These are phyloP conservation scores for Anneissia japonica DNA, from an alignment of 35 echinoderm and acorn worm species.

Conservation along the genomic window DNA sequence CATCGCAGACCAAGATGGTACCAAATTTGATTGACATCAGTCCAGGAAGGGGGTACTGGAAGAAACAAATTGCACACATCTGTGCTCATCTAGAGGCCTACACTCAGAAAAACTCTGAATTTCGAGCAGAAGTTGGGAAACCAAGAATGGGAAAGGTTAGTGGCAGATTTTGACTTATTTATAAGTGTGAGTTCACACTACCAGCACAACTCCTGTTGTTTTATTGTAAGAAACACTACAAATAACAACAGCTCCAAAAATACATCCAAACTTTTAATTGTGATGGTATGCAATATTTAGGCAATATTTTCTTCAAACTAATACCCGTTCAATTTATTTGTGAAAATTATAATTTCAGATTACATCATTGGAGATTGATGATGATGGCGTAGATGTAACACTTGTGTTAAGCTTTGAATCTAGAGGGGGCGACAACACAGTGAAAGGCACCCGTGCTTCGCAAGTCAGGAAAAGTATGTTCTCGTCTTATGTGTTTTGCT, in stretches of 20 bases:
- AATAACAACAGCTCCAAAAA: too few species aligned
- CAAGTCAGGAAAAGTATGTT: slow-evolving; percentile 66
- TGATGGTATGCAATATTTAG: too few species aligned
- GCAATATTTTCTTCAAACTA: too few species aligned
- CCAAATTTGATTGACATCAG: slow-evolving; percentile 72
- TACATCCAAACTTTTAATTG: too few species aligned
- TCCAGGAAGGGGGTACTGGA: slow-evolving; percentile 96
- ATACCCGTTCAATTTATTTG: neutral
- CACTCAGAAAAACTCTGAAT: slow-evolving; percentile 79
- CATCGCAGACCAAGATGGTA: neutral
- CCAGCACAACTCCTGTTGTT: too few species aligned
- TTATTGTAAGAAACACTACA: too few species aligned
- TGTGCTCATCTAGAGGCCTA: slow-evolving; percentile 74
- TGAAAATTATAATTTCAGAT: slow-evolving; percentile 64
- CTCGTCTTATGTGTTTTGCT: neutral
- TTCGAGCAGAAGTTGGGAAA: slow-evolving; percentile 79
- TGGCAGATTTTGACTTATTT: neutral
- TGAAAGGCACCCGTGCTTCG: slow-evolving; percentile 68
- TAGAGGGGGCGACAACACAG: slow-evolving; percentile 26
- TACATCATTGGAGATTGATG: slow-evolving; percentile 67
- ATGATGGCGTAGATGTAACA: slow-evolving; percentile 90
- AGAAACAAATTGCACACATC: slow-evolving; percentile 77
- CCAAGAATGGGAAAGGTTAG: slow-evolving; percentile 98
- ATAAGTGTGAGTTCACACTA: too few species aligned
- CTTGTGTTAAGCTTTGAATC: slow-evolving; percentile 86